These are phyloP conservation scores for Nyleta sp. DNA, from an alignment of 2,888 invertebrate genomes.

Conservation along the genomic window DNA sequence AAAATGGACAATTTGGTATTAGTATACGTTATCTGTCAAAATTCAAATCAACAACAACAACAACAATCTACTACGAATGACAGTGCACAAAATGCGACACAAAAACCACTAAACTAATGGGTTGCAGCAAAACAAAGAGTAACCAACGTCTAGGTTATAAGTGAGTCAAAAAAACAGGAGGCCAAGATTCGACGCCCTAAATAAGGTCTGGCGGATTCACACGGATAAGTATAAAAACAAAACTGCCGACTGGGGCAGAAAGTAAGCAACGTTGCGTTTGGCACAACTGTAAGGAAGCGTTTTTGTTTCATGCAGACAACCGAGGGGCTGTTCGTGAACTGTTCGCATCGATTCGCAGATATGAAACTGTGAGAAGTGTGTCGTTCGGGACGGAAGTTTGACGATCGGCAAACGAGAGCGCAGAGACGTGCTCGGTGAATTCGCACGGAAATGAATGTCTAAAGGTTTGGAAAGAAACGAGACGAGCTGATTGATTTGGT, in stretches of 20 bases:
- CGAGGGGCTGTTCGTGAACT: conserved; percentile 1
- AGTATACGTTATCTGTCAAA: conserved; percentile 58
- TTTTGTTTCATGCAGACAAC: conserved; percentile 30
- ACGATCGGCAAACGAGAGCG: conserved; percentile 14
- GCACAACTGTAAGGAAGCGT: not conserved
- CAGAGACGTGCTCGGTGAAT: conserved; percentile 17
- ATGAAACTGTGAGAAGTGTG: conserved; percentile 7
- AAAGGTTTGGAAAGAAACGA: conserved; percentile 20
- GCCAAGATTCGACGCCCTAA: not conserved
- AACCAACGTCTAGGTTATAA: not conserved
- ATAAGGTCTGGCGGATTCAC: not conserved
- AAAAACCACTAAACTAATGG: conserved; percentile 35
- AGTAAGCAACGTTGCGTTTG: conserved; percentile 5
- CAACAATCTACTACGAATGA: conserved; percentile 36
- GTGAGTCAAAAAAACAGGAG: conserved; percentile 2
- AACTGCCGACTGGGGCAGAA: not conserved
- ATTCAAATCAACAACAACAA: conserved; percentile 39
- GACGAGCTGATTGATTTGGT: not conserved
- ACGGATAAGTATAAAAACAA: not conserved
- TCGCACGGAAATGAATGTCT: conserved; percentile 20
- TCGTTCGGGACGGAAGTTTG: conserved; percentile 10
- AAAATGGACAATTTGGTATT: conserved; percentile 73
- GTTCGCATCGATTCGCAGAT: not conserved
- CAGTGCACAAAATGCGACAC: conserved; percentile 50
- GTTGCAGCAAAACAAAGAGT: conserved; percentile 25